Evolutionary conservation across 2,888 invertebrate species (phyloP).

Genomic region (Sarcophaga subvicina): DNA sequence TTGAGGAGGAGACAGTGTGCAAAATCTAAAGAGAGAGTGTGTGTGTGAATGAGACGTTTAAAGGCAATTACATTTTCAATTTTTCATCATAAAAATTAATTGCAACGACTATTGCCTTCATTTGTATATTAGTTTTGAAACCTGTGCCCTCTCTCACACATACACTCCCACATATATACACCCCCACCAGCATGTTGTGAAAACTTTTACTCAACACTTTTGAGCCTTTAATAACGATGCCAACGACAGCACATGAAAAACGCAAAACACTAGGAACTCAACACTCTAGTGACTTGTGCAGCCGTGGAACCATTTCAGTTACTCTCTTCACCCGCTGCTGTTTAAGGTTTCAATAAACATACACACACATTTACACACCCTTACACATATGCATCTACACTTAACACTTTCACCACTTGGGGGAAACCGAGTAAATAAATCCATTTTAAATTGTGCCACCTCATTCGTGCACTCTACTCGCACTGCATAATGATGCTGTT

Average conservation of each 20-base stretch:
- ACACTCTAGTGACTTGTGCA: not conserved
- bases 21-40: no score
- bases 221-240: slow-evolving; percentile 31
- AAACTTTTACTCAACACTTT: no score
- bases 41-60: not conserved
- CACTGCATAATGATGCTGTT: no score
- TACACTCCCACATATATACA: no score
- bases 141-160: not conserved
- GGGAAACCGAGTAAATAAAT: slow-evolving; percentile 32
- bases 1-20: no score
- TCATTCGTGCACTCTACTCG: not conserved
- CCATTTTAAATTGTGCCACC: slow-evolving; percentile 27
- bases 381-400: not conserved
- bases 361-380: not conserved
- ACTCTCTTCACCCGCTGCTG: not conserved
- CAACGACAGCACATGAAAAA: not conserved
- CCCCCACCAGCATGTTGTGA: no score
- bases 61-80: slow-evolving; percentile 61
- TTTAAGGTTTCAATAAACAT: slow-evolving; percentile 10
- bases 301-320: not conserved
- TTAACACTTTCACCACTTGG: slow-evolving; percentile 35
- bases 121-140: not conserved
- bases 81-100: slow-evolving; percentile 65
- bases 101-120: slow-evolving; percentile 31
- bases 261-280: slow-evolving; percentile 1